Conservation (phyloP, 2,113 vertebrate species). For the human region GRCh38 chr18:78870001-78870500, state of each 20-base stretch:
- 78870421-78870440: fast-evolving
- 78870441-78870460: background rate
- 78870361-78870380: fast-evolving
- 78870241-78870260: background rate
- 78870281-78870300: too few relatives aligned
- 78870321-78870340: fast-evolving
- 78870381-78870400: fast-evolving
- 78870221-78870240: fast-evolving
- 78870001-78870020: background rate
- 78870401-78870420: fast-evolving
- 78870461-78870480: background rate
- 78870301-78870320: background rate
- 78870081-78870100: fast-evolving
- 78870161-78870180: fast-evolving
- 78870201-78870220: fast-evolving
- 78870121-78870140: fast-evolving
- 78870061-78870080: background rate
- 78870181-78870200: fast-evolving
- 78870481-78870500: background rate
- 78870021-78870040: background rate
- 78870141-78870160: fast-evolving
- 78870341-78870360: fast-evolving
- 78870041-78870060: fast-evolving
- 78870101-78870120: fast-evolving
- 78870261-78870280: too few relatives aligned